Evolutionary conservation across 1,140 invertebrate genomes (phyloP), one percentile per base, ranked within the genome.

Genomic region (Cyclina sinensis): DNA sequence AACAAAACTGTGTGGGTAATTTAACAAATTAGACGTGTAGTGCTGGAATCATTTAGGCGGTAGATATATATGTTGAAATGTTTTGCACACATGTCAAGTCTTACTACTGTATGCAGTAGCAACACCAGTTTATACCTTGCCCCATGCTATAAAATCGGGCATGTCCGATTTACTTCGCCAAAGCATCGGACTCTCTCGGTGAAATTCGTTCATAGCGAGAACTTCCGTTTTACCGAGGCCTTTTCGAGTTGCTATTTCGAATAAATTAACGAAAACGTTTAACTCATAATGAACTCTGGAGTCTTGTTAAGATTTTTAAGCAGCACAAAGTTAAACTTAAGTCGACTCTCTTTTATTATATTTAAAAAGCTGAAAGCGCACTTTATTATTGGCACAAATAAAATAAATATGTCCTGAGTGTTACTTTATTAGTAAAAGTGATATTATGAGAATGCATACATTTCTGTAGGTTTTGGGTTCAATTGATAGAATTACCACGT

Each of bases 131-230:
- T 59, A 62, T 86, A 86, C 83, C 76, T 87, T 87, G n/a, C 85
- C 74, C 85, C 74, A 68, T 1, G 73, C 54, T n/a, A 78, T 30
- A 70, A 87, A 87, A 54, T 87, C 76, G 74, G 74, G 85, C 43
- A 87, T 14, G 46, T 87, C 85, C 4, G 59, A 78, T 37, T 62
- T 43, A 54, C 59, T 80, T 12, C 85, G 70, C 59, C 73, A 80
- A 51, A 78, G 46, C 32, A 51, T 78, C 30, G 85, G 85, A 27
- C 24, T 48, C n/a, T 76, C 35, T 48, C 62, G 74, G 59, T 87
- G 85, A 48, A 79, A 87, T 37, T 87, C 85, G 27, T 80, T 87
- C 35, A 59, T n/a, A 37, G 74, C 85, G 30, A 59, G 62, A 51
- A 65, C n/a, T 37, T 87, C 85, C 21, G 85, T 43, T 37, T 70